These are phyloP conservation scores for Pachypeltis micranthus DNA, from an alignment of 1,140 invertebrate species.

Conservation along the genomic window DNA sequence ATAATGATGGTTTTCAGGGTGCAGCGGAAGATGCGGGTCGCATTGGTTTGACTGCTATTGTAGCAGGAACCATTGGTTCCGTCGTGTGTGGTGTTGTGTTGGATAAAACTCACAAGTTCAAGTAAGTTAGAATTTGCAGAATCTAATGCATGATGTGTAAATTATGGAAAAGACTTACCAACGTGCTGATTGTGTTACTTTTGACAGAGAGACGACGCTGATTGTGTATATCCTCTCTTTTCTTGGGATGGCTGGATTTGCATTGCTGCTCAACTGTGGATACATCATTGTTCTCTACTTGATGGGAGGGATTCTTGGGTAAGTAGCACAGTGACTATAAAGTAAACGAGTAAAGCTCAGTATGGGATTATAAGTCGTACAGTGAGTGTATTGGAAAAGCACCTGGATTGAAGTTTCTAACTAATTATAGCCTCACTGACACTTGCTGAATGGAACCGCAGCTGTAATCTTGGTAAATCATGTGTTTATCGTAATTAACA, in stretches of 20 bases:
- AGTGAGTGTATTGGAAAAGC: too few species aligned
- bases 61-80: constrained; percentile 80
- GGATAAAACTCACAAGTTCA: constrained; percentile 72
- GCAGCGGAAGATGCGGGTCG: neutral
- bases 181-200: neutral
- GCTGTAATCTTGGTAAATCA: too few species aligned
- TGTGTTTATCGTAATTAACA: too few species aligned
- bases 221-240: constrained; percentile 73
- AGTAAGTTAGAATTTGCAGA: constrained; percentile 43
- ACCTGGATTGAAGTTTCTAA: too few species aligned
- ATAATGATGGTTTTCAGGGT: too few species aligned
- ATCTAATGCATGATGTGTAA: too few species aligned
- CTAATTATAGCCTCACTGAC: too few species aligned
- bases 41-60: constrained; percentile 73
- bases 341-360: too few species aligned
- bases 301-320: constrained; percentile 67
- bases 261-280: neutral
- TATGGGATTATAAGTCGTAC: too few species aligned
- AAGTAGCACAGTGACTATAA: too few species aligned
- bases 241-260: constrained; percentile 51
- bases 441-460: too few species aligned
- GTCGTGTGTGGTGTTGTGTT: constrained; percentile 75
- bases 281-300: constrained; percentile 41
- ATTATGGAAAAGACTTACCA: too few species aligned
- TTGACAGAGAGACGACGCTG: constrained; percentile 70